Evolutionary conservation across 2,113 vertebrate species (phyloP).

Genomic region (Reinhardtius hippoglossoides): DNA sequence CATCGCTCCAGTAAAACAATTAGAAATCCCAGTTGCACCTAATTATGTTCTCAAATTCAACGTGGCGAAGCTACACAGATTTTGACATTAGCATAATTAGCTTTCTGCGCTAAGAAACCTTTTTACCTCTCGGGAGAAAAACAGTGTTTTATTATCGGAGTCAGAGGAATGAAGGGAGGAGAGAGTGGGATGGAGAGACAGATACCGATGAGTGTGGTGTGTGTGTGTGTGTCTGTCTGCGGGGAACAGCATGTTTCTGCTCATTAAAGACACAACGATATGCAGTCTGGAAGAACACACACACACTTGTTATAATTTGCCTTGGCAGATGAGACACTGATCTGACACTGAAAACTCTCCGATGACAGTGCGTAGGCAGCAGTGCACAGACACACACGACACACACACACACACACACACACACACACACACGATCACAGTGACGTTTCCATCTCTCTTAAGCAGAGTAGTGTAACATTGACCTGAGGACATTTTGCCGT

Average conservation of each 20-base stretch:
- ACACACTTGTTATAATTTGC: slow-evolving; percentile 45
- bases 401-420: background rate
- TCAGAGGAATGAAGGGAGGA: background rate
- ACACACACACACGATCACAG: no score
- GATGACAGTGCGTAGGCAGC: slow-evolving; percentile 42
- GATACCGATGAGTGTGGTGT: background rate
- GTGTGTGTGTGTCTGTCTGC: slow-evolving; percentile 25
- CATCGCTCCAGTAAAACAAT: no score
- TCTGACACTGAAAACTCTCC: slow-evolving; percentile 61
- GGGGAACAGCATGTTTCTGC: slow-evolving; percentile 65
- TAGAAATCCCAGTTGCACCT: no score
- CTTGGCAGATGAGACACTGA: slow-evolving; percentile 60
- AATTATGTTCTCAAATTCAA: no score
- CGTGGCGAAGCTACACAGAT: no score
- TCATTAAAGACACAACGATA: slow-evolving; percentile 61
- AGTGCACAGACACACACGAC: slow-evolving; percentile 12
- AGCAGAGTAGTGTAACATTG: slow-evolving; percentile 1
- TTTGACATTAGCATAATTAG: no score
- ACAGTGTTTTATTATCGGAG: no score
- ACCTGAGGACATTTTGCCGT: no score
- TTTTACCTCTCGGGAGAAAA: no score
- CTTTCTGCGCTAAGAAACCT: no score
- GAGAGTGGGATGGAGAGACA: background rate
- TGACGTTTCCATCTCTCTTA: slow-evolving; percentile 26
- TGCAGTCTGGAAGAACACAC: slow-evolving; percentile 37